Evolutionary conservation across 2,113 vertebrate genomes (phyloP).

Genomic region (Urocolius indicus): DNA sequence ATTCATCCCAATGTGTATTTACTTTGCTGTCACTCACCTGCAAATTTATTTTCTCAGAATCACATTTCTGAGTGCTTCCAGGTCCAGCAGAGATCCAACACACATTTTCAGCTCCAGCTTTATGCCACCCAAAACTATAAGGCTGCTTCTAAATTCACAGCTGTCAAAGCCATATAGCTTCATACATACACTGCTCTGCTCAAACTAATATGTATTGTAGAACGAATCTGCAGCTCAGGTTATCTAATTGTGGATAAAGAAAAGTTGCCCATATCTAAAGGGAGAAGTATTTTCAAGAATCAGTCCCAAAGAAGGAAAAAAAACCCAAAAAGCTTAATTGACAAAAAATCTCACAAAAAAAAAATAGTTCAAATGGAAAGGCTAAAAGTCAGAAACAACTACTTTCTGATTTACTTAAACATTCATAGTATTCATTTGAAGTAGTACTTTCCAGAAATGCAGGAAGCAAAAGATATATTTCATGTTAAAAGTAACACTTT

Average conservation of each 20-base stretch:
- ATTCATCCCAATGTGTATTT: neutral
- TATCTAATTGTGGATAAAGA: neutral
- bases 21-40: neutral
- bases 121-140: neutral
- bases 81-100: neutral
- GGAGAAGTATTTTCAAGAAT: neutral
- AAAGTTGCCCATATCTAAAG: neutral
- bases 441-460: neutral
- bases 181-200: neutral
- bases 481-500: neutral
- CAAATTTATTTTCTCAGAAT: neutral
- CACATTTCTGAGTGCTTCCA: neutral
- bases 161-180: neutral
- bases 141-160: neutral
- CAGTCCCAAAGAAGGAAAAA: neutral
- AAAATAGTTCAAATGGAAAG: neutral
- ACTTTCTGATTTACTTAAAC: neutral
- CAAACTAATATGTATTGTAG: neutral
- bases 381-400: neutral
- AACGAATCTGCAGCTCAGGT: neutral
- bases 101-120: neutral
- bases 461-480: neutral
- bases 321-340: fast-evolving
- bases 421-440: neutral
- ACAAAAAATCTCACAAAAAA: neutral